A percentile compares a stretch with the other conserved stretches of the same genome.
phyloP scores from a whole-genome alignment of 2,113 vertebrate species.

The Taxidea taxus region DNA sequence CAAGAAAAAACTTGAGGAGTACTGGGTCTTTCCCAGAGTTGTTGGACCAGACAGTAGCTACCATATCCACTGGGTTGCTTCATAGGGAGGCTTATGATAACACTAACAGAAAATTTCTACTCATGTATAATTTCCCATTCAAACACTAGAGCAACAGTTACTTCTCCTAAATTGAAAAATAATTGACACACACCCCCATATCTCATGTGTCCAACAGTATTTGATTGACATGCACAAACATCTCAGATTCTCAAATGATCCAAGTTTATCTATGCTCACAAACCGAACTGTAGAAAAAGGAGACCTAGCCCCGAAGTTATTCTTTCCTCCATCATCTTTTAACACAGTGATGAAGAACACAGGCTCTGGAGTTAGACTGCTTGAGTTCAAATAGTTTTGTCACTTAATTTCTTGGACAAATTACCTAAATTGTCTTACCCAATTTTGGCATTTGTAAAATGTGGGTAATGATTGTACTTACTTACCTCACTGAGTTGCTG shows the following conservation, averaged over 20 bases:
- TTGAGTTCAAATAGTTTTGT: background rate
- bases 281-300: background rate
- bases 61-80: background rate
- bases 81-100: background rate
- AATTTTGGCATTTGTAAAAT: background rate
- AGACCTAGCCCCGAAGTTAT: background rate
- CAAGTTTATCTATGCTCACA: background rate
- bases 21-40: background rate
- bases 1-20: background rate
- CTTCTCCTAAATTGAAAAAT: constrained; percentile 29
- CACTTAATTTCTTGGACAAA: background rate
- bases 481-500: background rate
- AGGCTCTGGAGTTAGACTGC: background rate
- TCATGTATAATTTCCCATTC: background rate
- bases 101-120: background rate
- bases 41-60: background rate
- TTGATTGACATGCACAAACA: background rate
- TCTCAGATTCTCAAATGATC: background rate
- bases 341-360: background rate
- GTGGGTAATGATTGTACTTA: background rate
- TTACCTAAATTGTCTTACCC: background rate
- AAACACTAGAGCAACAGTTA: constrained; percentile 1
- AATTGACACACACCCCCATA: background rate
- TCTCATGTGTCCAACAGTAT: constrained; percentile 17
- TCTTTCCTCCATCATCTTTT: background rate